A percentile compares a stretch with the other conserved stretches of the same genome.
Evolutionary conservation across 2,113 vertebrate genomes (phyloP).

Genomic region (Carassius auratus): DNA sequence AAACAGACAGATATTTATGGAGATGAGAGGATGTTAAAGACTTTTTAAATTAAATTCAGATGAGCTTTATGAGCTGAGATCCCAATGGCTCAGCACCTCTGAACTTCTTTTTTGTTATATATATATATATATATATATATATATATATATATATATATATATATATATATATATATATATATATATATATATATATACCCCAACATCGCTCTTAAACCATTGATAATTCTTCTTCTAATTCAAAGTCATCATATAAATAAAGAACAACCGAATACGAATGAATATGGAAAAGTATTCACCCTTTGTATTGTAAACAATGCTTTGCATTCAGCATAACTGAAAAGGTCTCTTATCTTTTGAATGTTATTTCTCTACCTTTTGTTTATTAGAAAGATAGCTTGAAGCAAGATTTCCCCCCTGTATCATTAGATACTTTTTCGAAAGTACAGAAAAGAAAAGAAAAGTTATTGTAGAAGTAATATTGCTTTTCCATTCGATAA

Average conservation of each 20-base stretch:
- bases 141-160: not conserved
- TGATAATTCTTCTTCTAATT: not conserved
- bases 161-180: not conserved
- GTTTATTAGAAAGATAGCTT: constrained; percentile 1
- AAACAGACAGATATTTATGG: constrained; percentile 65
- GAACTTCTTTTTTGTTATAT: constrained; percentile 46
- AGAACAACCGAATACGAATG: not conserved
- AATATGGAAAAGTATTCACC: not conserved
- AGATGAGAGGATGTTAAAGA: constrained; percentile 67
- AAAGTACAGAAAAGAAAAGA: constrained; percentile 17
- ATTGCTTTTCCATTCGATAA: not conserved
- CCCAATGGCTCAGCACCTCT: constrained; percentile 27
- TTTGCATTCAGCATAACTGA: not conserved
- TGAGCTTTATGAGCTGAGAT: constrained; percentile 54
- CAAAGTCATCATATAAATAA: not conserved
- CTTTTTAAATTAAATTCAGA: constrained; percentile 65
- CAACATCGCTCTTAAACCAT: not conserved
- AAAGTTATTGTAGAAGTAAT: constrained; percentile 11
- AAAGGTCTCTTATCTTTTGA: not conserved
- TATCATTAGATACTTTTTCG: not conserved
- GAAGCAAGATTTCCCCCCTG: not conserved
- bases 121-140: too few relatives aligned
- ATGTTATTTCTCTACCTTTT: not conserved
- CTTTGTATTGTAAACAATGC: not conserved
- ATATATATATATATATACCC: not conserved